phyloP scores from a whole-genome alignment of 2,888 invertebrate genomes.

The Dynastes maya region DNA sequence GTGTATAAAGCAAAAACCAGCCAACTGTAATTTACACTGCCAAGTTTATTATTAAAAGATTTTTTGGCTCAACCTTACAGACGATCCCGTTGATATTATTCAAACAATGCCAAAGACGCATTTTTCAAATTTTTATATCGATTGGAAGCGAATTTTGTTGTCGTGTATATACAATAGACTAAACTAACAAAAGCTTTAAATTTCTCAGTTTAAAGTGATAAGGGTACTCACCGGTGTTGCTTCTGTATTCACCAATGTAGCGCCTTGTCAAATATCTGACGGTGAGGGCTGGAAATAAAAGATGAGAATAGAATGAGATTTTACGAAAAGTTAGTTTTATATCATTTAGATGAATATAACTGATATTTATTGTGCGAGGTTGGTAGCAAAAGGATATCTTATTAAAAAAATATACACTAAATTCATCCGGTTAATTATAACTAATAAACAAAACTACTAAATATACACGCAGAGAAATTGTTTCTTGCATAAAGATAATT shows the following conservation, averaged over 20 bases:
- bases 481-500: no score
- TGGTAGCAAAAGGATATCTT: no score
- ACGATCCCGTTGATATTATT: constrained; percentile 17
- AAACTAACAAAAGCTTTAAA: constrained; percentile 9
- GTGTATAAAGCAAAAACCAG: constrained; percentile 19
- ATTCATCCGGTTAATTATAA: no score
- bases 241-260: constrained; percentile 87
- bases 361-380: no score
- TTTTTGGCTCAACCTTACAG: constrained; percentile 33
- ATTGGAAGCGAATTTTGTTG: constrained; percentile 17
- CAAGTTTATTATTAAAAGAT: constrained; percentile 34
- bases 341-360: no score
- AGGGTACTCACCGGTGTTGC: constrained; percentile 79
- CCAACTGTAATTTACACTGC: constrained; percentile 27
- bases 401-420: no score
- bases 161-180: background rate
- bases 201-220: constrained; percentile 10
- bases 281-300: constrained; percentile 77
- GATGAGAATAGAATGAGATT: background rate
- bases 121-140: constrained; percentile 25
- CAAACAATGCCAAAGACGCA: constrained; percentile 21
- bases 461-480: no score
- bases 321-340: no score
- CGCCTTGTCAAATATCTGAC: constrained; percentile 85
- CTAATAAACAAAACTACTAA: no score